Conservation (phyloP, 2,797 vertebrate species). For the Dryobates pubescens region DNA sequence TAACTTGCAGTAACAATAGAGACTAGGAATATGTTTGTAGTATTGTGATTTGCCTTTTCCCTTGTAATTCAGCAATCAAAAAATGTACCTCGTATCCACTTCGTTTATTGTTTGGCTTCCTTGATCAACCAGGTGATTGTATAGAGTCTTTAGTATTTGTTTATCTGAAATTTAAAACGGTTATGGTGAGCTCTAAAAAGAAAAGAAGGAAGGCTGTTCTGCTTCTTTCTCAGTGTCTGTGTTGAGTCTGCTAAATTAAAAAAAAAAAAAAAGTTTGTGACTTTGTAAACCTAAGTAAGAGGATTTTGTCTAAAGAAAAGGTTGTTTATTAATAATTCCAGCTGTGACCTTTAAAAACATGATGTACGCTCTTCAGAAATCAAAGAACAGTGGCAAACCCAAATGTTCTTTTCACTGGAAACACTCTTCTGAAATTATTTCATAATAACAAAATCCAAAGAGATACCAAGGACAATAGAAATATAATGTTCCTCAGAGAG, state of each 20-base stretch:
- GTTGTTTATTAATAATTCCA: neutral
- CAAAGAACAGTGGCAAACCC: neutral
- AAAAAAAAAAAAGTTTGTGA: neutral
- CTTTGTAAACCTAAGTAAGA: neutral
- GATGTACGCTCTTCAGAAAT: neutral
- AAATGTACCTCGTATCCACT: neutral
- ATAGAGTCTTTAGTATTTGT: neutral
- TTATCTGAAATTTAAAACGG: neutral
- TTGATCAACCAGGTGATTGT: neutral
- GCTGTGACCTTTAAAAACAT: constrained; percentile 1
- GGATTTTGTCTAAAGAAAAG: neutral
- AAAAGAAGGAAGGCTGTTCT: neutral
- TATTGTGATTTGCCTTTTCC: neutral
- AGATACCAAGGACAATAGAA: constrained; percentile 42
- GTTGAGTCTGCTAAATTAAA: neutral
- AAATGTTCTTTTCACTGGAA: constrained; percentile 33
- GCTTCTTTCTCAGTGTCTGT: neutral
- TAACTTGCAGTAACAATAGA: neutral
- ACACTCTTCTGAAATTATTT: constrained; percentile 21
- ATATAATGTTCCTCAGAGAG: neutral
- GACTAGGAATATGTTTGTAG: neutral
- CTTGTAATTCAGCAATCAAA: neutral
- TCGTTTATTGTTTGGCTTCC: neutral
- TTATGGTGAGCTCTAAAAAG: neutral
- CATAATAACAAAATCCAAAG: constrained; percentile 24